Evolutionary conservation across 2,113 vertebrate genomes (phyloP), one percentile per base, ranked within the genome.

Genomic region (Fulmarus glacialis): DNA sequence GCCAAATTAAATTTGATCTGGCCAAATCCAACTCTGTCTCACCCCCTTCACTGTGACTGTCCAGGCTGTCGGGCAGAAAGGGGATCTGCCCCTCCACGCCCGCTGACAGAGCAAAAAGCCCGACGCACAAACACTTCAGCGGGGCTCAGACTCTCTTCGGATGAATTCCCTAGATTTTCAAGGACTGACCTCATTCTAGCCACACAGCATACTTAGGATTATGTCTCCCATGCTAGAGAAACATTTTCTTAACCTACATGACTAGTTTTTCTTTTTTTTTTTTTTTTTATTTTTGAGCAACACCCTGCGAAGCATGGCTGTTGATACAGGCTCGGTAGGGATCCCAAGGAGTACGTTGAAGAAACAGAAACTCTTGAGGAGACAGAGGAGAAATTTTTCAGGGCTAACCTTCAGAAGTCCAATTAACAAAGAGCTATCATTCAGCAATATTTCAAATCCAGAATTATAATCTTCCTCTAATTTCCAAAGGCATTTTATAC

Each of bases 1-100:
- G 94, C 81, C 91, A 97, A 96, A 66, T 71, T 95, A 89, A 92
- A 70, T 93, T 83, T 87, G 56, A 70, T 95, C 75, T 79, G 93
- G 90, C 71, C 81, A 88, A 83, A 89, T 50, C 52, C 45, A 50
- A 15, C 64, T 79, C 38, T 81, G 81, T 64, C 56, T 94, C 72
- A 66, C 68, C 42, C 42, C 38, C n/a, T 84, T 73, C 55, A 29
- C 21, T 17, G 59, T 40, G 62, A 67, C 64, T 80, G 70, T 38
- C 78, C 38, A 38, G 60, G 42, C 32, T 82, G 26, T 18, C 6
- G 4, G 74, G 42, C 86, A 78, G 66, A 50, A 85, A 59, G 52
- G 3, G 1, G 21, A 73, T 87, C 78, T 91, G 67, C 32, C 36
- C n/a, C 48, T 58, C 34, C 38, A 8, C 0, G 2, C 56, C 34